phyloP scores from a whole-genome alignment of 2,797 vertebrate genomes.

The Pipistrellus pipistrellus region DNA sequence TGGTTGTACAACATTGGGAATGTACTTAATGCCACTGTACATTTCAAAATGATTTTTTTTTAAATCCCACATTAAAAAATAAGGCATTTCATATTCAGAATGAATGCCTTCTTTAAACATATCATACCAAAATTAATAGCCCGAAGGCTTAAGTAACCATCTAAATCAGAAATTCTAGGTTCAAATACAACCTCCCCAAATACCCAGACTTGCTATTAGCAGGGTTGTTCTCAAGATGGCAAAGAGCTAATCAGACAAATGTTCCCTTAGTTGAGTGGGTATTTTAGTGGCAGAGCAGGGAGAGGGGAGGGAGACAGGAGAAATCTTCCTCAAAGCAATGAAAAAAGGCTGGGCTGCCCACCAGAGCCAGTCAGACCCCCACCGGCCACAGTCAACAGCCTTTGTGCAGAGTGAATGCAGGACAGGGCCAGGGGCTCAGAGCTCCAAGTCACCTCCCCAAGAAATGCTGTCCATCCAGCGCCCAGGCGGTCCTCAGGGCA shows the following conservation, averaged over 20 bases:
- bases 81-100: not conserved
- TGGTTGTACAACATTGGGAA: not conserved
- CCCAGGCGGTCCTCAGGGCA: not conserved
- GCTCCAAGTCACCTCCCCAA: slow-evolving; percentile 22
- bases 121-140: not conserved
- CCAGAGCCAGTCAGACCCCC: not conserved
- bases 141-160: not conserved
- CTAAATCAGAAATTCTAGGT: not conserved
- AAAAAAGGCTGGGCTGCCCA: not conserved
- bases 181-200: not conserved
- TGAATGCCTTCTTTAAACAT: not conserved
- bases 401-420: slow-evolving; percentile 79
- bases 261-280: not conserved
- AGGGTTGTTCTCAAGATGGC: not conserved
- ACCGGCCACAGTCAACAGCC: slow-evolving; percentile 77
- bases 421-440: slow-evolving; percentile 64
- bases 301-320: not conserved
- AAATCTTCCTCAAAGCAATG: not conserved
- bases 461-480: not conserved
- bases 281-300: not conserved
- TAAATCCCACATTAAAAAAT: not conserved
- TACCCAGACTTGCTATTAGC: not conserved
- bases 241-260: not conserved
- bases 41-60: not conserved
- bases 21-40: not conserved